Percentiles rank a stretch among this genome's conserved stretches.
These are phyloP conservation scores for Rostratula benghalensis DNA, from an alignment of 2,113 vertebrate species.

Conservation along the genomic window DNA sequence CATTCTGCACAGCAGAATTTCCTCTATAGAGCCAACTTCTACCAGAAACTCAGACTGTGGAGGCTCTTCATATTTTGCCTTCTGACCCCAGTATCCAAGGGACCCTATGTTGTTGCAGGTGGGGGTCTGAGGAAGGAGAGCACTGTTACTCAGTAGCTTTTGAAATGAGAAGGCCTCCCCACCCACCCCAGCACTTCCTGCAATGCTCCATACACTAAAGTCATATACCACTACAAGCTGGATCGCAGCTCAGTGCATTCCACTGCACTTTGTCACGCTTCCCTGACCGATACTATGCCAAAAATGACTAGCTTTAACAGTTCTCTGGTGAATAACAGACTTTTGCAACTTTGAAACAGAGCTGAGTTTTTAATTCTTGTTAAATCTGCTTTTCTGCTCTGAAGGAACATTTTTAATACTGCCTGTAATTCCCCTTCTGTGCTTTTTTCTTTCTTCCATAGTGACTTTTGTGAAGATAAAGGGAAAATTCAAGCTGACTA, in stretches of 20 bases:
- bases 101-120: not conserved
- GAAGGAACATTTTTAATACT: slow-evolving; percentile 19
- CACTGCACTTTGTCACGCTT: slow-evolving; percentile 54
- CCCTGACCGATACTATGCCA: slow-evolving; percentile 40
- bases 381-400: slow-evolving; percentile 47
- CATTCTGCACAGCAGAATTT: not conserved
- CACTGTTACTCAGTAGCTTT: not conserved
- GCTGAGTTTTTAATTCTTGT: slow-evolving; percentile 47
- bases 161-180: not conserved
- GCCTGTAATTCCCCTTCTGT: not conserved
- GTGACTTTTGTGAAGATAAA: slow-evolving; percentile 28
- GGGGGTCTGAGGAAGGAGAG: not conserved
- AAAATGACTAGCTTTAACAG: slow-evolving; percentile 58
- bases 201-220: not conserved
- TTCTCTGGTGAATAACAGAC: slow-evolving; percentile 57
- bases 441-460: slow-evolving; percentile 2
- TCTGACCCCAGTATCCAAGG: not conserved
- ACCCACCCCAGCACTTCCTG: not conserved
- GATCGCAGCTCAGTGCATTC: slow-evolving; percentile 53
- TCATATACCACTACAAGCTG: slow-evolving; percentile 9
- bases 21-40: not conserved
- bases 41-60: not conserved
- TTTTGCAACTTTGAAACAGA: slow-evolving; percentile 63
- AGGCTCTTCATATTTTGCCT: not conserved
- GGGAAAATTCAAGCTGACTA: not conserved